Evolutionary conservation across 2,888 invertebrate genomes (phyloP).

Genomic region (Trilocha varians): DNA sequence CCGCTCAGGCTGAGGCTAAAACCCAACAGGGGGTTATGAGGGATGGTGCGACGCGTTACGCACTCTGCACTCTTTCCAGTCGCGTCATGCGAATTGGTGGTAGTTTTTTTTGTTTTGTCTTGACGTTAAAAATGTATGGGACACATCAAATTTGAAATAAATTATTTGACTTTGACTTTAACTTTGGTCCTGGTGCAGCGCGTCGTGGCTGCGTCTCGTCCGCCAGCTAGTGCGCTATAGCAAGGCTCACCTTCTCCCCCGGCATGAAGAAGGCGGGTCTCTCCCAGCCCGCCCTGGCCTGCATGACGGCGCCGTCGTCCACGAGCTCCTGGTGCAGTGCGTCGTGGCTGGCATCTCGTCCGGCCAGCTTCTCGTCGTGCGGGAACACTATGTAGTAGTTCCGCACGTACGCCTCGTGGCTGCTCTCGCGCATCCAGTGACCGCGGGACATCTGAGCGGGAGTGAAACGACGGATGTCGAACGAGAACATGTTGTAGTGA

Average conservation of each 20-base stretch:
- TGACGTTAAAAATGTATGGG: too few relatives aligned
- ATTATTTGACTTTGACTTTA: too few relatives aligned
- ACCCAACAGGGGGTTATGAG: too few relatives aligned
- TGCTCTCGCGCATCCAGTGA: slow-evolving; percentile 85
- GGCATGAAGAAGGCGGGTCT: slow-evolving; percentile 86
- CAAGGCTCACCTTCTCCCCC: slow-evolving; percentile 39
- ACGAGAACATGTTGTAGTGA: slow-evolving; percentile 87
- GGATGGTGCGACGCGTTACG: too few relatives aligned
- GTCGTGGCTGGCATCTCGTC: slow-evolving; percentile 74
- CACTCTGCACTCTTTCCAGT: too few relatives aligned
- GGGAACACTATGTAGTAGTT: slow-evolving; percentile 86
- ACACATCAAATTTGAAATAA: too few relatives aligned
- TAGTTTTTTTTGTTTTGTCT: too few relatives aligned
- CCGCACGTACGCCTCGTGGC: slow-evolving; percentile 91
- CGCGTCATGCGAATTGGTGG: too few relatives aligned
- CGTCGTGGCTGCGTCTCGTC: too few relatives aligned
- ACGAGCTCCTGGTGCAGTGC: slow-evolving; percentile 75
- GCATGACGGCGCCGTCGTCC: slow-evolving; percentile 88
- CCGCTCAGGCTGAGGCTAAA: too few relatives aligned
- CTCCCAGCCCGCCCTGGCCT: slow-evolving; percentile 91
- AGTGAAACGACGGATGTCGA: slow-evolving; percentile 89
- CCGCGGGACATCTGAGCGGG: slow-evolving; percentile 79
- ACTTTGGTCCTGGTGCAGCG: too few relatives aligned
- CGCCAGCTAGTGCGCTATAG: too few relatives aligned
- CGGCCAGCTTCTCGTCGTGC: slow-evolving; percentile 87